A percentile compares a stretch with the other conserved stretches of the same genome.
These are phyloP conservation scores for Rutpela maculata DNA, from an alignment of 2,888 invertebrate species.

Conservation along the genomic window DNA sequence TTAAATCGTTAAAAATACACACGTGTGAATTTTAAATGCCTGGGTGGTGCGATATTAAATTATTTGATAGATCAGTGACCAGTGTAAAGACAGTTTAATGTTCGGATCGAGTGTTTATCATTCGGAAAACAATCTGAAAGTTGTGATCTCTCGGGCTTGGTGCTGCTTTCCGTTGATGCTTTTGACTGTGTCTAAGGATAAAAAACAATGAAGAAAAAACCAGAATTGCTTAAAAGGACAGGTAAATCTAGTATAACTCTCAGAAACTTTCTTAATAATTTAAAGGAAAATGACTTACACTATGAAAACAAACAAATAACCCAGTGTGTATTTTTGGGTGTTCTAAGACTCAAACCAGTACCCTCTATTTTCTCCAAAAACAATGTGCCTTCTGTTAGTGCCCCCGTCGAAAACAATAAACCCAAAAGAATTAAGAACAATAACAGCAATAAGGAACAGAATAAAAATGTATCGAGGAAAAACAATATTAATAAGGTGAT, in stretches of 20 bases:
- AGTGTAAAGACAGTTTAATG: conserved; percentile 41
- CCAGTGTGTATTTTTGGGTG: conserved; percentile 63
- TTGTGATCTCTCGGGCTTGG: conserved; percentile 49
- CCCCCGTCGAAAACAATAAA: conserved; percentile 33
- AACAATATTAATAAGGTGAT: conserved; percentile 50
- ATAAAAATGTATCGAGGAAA: conserved; percentile 49
- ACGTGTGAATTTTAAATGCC: conserved; percentile 52
- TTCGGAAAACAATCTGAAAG: conserved; percentile 46
- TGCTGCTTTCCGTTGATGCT: conserved; percentile 45
- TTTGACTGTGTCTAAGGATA: conserved; percentile 37
- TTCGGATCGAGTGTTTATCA: conserved; percentile 29
- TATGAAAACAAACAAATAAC: conserved; percentile 60
- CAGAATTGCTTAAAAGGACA: conserved; percentile 52
- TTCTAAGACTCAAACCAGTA: conserved; percentile 62
- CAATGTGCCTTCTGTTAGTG: conserved; percentile 43
- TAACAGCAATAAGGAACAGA: conserved; percentile 47
- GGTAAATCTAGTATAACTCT: conserved; percentile 57
- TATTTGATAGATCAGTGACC: conserved; percentile 29
- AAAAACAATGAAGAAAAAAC: conserved; percentile 59
- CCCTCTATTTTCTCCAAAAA: conserved; percentile 55
- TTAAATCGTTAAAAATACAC: conserved; percentile 58
- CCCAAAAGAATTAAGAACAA: conserved; percentile 48
- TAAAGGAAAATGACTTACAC: conserved; percentile 57
- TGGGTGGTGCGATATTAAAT: conserved; percentile 28
- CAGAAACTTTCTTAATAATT: conserved; percentile 55